Evolutionary conservation across 2,797 vertebrate species (phyloP).

Genomic region (Pogonophryne albipinna): DNA sequence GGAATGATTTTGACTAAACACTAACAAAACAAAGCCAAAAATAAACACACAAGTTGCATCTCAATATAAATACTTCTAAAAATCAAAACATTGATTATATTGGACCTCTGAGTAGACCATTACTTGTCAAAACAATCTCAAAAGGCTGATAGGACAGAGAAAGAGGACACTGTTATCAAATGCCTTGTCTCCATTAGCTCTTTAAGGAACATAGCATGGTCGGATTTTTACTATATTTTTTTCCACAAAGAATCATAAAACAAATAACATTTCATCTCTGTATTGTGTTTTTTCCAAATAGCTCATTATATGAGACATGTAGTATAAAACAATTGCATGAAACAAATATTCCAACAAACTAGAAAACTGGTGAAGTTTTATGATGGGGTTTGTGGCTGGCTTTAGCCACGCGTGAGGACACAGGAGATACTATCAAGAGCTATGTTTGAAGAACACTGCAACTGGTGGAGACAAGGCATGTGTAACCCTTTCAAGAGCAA

Average conservation of each 20-base stretch:
- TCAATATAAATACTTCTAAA: slow-evolving; percentile 51
- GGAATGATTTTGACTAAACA: slow-evolving; percentile 70
- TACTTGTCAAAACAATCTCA: slow-evolving; percentile 70
- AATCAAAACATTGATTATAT: slow-evolving; percentile 41
- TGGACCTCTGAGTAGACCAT: slow-evolving; percentile 64
- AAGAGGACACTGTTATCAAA: slow-evolving; percentile 33
- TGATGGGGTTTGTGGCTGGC: not conserved
- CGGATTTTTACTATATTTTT: slow-evolving; percentile 1
- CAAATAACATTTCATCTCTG: not conserved
- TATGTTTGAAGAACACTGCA: slow-evolving; percentile 20
- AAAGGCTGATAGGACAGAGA: slow-evolving; percentile 63
- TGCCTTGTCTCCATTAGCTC: slow-evolving; percentile 59
- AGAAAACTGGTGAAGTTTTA: slow-evolving; percentile 3
- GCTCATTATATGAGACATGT: slow-evolving; percentile 53
- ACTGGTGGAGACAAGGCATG: slow-evolving; percentile 64
- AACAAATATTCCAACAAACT: slow-evolving; percentile 13
- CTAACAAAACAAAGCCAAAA: slow-evolving; percentile 40
- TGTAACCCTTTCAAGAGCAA: slow-evolving; percentile 57
- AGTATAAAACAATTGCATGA: not conserved
- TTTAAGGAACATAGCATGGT: slow-evolving; percentile 23
- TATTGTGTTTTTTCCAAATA: not conserved
- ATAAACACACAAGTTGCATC: slow-evolving; percentile 25
- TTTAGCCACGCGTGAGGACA: slow-evolving; percentile 34
- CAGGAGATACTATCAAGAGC: slow-evolving; percentile 9
- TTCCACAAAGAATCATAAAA: not conserved